These are phyloP conservation scores for Cichladusa arquata DNA, from an alignment of 2,113 vertebrate genomes.

Conservation along the genomic window DNA sequence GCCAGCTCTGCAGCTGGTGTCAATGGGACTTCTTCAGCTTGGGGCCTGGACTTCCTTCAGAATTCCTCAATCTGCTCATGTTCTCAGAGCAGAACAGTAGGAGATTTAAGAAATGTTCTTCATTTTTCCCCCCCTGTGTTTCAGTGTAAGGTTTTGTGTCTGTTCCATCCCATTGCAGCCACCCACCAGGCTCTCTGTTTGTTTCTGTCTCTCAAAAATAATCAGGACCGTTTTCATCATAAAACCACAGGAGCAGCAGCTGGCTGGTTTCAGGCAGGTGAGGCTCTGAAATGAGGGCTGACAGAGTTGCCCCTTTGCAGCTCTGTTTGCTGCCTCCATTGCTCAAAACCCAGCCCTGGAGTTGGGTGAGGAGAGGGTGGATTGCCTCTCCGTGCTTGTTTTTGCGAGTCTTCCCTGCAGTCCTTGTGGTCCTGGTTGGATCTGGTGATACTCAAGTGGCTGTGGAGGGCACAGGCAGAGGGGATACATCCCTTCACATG, in stretches of 20 bases:
- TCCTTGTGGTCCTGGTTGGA: fast-evolving
- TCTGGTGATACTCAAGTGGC: background rate
- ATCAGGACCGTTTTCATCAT: background rate
- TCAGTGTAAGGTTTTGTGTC: background rate
- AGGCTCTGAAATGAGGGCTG: background rate
- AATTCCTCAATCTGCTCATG: background rate
- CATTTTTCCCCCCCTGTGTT: fast-evolving
- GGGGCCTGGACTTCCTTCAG: background rate
- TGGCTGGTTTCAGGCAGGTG: background rate
- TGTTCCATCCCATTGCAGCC: background rate
- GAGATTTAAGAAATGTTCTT: background rate
- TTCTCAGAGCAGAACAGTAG: background rate
- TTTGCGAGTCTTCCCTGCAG: background rate
- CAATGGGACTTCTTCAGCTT: background rate
- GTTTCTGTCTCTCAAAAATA: background rate
- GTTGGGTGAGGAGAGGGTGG: background rate
- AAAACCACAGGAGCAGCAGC: background rate
- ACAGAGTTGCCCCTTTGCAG: background rate
- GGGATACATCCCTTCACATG: background rate
- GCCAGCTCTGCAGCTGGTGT: background rate
- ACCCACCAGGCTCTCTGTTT: background rate
- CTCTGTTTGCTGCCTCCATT: background rate
- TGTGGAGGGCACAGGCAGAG: background rate
- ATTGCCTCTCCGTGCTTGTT: background rate
- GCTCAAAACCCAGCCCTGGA: background rate